Percentiles rank a stretch among this genome's conserved stretches.
Conservation (phyloP, 2,113 vertebrate genomes). For the Protobothrops mucrosquamatus region DNA sequence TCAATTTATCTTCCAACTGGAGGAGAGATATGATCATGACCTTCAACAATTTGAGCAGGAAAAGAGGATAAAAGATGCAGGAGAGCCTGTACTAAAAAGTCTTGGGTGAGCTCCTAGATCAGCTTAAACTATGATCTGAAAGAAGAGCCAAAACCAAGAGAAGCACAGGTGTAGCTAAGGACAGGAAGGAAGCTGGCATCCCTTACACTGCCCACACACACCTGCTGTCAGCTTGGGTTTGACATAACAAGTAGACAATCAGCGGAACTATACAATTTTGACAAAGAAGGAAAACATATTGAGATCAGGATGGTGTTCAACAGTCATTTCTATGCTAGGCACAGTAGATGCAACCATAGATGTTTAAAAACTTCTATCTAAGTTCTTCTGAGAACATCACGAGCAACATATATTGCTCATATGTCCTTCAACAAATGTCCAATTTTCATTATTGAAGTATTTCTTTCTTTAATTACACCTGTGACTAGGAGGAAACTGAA, state of each 20-base stretch:
- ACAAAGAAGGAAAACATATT: not conserved
- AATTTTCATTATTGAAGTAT: not conserved
- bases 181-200: not conserved
- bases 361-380: not conserved
- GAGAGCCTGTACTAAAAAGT: not conserved
- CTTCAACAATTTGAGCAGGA: not conserved
- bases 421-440: not conserved
- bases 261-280: not conserved
- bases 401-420: not conserved
- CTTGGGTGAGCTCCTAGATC: not conserved
- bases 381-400: not conserved
- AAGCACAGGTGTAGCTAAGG: not conserved
- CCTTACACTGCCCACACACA: not conserved
- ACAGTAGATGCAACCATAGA: not conserved
- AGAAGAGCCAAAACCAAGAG: not conserved
- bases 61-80: not conserved
- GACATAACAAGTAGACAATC: not conserved
- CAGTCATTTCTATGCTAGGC: not conserved
- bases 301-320: constrained; percentile 6
- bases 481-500: not conserved
- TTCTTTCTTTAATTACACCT: not conserved
- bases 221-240: not conserved
- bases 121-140: not conserved
- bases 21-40: not conserved
- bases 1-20: not conserved